phyloP scores from a whole-genome alignment of 2,797 vertebrate species.

The Clarias platycephalus region DNA sequence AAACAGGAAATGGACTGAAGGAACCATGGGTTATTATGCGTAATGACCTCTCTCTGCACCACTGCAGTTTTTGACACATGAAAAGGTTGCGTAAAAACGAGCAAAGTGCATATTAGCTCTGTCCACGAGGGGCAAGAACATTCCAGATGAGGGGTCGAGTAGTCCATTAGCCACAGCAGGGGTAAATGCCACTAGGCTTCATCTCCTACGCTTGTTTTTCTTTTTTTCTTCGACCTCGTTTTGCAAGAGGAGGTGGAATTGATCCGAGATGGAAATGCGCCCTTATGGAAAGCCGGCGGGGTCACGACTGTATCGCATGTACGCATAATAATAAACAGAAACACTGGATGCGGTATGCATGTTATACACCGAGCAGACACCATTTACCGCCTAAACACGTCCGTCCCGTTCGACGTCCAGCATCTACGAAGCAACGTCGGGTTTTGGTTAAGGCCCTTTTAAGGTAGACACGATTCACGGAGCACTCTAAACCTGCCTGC shows the following conservation, averaged over 20 bases:
- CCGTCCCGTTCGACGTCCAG: conserved; percentile 13
- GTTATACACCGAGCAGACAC: conserved; percentile 9
- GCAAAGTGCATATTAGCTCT: conserved; percentile 57
- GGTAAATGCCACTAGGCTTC: conserved; percentile 60
- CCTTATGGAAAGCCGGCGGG: not conserved
- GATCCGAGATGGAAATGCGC: not conserved
- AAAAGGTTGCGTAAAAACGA: conserved; percentile 63
- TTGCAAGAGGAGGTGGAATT: not conserved
- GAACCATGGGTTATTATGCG: conserved; percentile 62
- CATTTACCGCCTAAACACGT: conserved; percentile 28
- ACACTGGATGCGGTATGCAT: not conserved
- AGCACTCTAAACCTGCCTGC: conserved; percentile 15
- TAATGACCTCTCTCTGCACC: conserved; percentile 62
- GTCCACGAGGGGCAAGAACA: conserved; percentile 49
- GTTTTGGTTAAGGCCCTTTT: conserved; percentile 24
- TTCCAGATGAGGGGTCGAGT: conserved; percentile 54
- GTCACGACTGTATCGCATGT: not conserved
- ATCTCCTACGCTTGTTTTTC: conserved; percentile 47
- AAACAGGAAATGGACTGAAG: conserved; percentile 66
- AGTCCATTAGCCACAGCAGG: conserved; percentile 58
- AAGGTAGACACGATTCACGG: conserved; percentile 8
- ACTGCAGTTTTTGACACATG: conserved; percentile 62
- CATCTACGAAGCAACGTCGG: conserved; percentile 20
- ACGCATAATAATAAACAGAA: conserved; percentile 6
- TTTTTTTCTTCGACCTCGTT: conserved; percentile 8